Conservation (phyloP, 1,140 invertebrate genomes). For the Sycophaga agraensis region DNA sequence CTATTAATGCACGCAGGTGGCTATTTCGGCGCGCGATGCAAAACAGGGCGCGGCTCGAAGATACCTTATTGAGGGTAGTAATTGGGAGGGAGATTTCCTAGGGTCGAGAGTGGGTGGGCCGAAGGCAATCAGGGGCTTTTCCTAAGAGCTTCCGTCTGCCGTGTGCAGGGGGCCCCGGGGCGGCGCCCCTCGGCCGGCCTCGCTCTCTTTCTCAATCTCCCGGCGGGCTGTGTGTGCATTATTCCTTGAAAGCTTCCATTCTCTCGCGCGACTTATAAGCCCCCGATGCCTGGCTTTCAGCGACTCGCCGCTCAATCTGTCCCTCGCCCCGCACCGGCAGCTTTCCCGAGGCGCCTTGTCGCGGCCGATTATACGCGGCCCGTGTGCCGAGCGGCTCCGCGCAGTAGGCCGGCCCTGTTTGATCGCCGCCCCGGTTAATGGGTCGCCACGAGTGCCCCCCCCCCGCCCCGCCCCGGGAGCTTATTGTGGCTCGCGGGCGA, state of each 20-base stretch:
- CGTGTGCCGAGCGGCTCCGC: no score
- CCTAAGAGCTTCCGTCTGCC: constrained; percentile 20
- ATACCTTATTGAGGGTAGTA: background rate
- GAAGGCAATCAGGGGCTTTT: constrained; percentile 29
- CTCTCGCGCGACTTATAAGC: constrained; percentile 21
- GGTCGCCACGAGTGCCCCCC: background rate
- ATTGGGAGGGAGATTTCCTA: constrained; percentile 2
- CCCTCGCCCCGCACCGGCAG: no score
- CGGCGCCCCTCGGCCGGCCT: background rate
- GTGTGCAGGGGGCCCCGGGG: background rate
- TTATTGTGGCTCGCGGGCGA: no score
- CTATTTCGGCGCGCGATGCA: no score
- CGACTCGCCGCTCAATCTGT: background rate
- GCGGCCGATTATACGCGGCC: no score
- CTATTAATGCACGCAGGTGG: no score
- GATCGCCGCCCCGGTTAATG: background rate
- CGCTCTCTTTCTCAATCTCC: constrained; percentile 25
- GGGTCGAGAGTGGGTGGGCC: constrained; percentile 6
- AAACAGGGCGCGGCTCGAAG: background rate
- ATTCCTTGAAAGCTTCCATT: constrained; percentile 28
- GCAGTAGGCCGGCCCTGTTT: no score
- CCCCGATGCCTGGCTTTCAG: constrained; percentile 16
- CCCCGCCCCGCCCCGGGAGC: no score
- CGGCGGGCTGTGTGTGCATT: constrained; percentile 23
- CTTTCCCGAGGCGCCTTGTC: no score